Evolutionary conservation across 1,140 invertebrate genomes (phyloP).

Genomic region (Neodiprion pinetum): DNA sequence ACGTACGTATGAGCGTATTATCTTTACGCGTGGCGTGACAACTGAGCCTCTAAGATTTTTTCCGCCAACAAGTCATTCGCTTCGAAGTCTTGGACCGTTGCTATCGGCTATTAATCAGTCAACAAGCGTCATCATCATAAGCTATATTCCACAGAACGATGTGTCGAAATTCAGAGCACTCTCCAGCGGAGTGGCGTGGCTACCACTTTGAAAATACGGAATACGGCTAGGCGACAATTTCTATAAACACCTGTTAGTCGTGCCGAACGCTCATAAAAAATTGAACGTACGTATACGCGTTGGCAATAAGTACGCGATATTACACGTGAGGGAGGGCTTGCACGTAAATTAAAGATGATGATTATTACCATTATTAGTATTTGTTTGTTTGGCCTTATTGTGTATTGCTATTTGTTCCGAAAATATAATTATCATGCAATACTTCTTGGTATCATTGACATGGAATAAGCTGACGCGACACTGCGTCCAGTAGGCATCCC

Average conservation of each 20-base stretch:
- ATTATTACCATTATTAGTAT: too few relatives aligned
- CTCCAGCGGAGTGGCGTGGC: background rate
- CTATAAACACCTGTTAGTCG: background rate
- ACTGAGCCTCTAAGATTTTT: background rate
- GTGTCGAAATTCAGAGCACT: background rate
- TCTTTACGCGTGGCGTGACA: background rate
- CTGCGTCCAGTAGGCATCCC: too few relatives aligned
- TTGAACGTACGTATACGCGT: background rate
- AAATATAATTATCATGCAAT: too few relatives aligned
- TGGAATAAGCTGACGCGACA: too few relatives aligned
- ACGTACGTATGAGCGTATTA: background rate
- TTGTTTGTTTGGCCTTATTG: too few relatives aligned
- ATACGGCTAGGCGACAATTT: background rate
- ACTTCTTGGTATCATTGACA: too few relatives aligned
- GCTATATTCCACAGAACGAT: background rate
- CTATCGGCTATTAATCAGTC: background rate
- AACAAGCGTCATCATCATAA: background rate
- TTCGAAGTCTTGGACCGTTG: background rate
- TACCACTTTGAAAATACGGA: constrained; percentile 3
- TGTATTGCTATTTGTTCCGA: too few relatives aligned
- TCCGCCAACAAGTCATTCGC: background rate
- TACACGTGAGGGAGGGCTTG: too few relatives aligned
- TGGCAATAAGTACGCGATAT: constrained; percentile 2
- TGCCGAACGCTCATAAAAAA: background rate
- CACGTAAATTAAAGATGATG: too few relatives aligned